Percentiles rank a stretch among this genome's conserved stretches.
These are phyloP conservation scores for Corella eumyota DNA, from an alignment of 23 tunicate genomes.

Conservation along the genomic window DNA sequence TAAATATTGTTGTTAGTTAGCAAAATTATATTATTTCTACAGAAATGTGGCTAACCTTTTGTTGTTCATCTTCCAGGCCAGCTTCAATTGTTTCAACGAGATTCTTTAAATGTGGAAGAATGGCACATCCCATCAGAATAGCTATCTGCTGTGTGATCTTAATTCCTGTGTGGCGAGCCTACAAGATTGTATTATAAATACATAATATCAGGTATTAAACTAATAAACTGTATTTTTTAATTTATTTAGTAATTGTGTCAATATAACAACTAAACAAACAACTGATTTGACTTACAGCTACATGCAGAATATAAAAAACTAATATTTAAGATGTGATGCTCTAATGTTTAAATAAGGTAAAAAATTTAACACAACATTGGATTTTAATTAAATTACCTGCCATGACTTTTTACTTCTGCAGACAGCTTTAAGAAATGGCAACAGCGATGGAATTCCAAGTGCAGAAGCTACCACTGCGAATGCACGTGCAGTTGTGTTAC, in stretches of 20 bases:
- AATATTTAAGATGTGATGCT: too few species aligned
- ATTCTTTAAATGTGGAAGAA: slow-evolving; percentile 92
- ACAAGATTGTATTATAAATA: not conserved
- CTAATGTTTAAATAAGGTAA: too few species aligned
- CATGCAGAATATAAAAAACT: too few species aligned
- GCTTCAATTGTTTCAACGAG: slow-evolving; percentile 96
- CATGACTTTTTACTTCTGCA: slow-evolving; percentile 98
- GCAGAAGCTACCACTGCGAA: slow-evolving; percentile 99
- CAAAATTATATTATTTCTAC: not conserved
- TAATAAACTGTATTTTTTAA: not conserved
- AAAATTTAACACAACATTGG: too few species aligned
- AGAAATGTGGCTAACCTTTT: slow-evolving; percentile 54
- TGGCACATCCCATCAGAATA: slow-evolving; percentile 99
- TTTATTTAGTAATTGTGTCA: too few species aligned
- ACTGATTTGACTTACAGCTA: too few species aligned
- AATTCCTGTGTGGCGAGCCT: slow-evolving; percentile 99
- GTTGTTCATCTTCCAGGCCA: slow-evolving; percentile 98
- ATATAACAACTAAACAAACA: too few species aligned
- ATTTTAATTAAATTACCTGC: too few species aligned
- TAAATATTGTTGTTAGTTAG: not conserved
- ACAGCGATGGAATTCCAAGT: slow-evolving; percentile 81
- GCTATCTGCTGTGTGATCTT: slow-evolving; percentile 99
- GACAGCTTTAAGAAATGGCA: slow-evolving; percentile 94
- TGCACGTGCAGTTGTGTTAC: slow-evolving; percentile 98
- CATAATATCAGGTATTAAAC: not conserved